These are phyloP conservation scores for Ptilodon capucinus DNA, from an alignment of 2,888 invertebrate species.

Conservation along the genomic window DNA sequence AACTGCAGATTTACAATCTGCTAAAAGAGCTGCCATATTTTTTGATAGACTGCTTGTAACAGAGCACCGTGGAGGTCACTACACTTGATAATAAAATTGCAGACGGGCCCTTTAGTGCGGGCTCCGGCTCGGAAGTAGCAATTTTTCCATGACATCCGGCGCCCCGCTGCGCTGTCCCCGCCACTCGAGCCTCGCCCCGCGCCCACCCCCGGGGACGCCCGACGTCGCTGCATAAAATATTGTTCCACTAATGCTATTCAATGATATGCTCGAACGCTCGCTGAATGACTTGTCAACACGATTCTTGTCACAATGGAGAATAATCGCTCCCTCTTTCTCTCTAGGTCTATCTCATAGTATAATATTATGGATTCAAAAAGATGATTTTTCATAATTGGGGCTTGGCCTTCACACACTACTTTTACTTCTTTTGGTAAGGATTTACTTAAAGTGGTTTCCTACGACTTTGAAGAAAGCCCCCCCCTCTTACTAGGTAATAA, in stretches of 20 bases:
- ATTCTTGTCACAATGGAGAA: slow-evolving; percentile 18
- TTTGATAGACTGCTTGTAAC: slow-evolving; percentile 58
- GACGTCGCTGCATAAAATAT: slow-evolving; percentile 54
- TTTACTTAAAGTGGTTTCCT: too few species aligned
- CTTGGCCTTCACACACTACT: too few species aligned
- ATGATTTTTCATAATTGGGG: too few species aligned
- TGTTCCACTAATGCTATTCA: slow-evolving; percentile 53
- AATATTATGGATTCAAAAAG: too few species aligned
- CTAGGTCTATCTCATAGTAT: not conserved
- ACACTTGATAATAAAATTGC: slow-evolving; percentile 67
- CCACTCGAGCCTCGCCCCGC: slow-evolving; percentile 38
- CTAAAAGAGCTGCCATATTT: slow-evolving; percentile 48
- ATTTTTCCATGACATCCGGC: slow-evolving; percentile 76
- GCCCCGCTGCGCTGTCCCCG: slow-evolving; percentile 64
- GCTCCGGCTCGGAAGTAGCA: slow-evolving; percentile 70
- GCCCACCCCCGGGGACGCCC: slow-evolving; percentile 18
- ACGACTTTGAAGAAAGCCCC: too few species aligned
- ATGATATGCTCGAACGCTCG: slow-evolving; percentile 47
- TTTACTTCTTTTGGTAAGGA: too few species aligned
- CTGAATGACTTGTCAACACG: slow-evolving; percentile 43
- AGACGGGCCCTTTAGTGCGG: slow-evolving; percentile 63
- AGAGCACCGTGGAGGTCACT: slow-evolving; percentile 56
- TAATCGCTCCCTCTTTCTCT: not conserved
- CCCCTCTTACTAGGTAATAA: slow-evolving; percentile 35
- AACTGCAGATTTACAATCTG: slow-evolving; percentile 20